These are phyloP conservation scores for Bacillus rossius DNA, from an alignment of 1,140 invertebrate genomes.

Conservation along the genomic window DNA sequence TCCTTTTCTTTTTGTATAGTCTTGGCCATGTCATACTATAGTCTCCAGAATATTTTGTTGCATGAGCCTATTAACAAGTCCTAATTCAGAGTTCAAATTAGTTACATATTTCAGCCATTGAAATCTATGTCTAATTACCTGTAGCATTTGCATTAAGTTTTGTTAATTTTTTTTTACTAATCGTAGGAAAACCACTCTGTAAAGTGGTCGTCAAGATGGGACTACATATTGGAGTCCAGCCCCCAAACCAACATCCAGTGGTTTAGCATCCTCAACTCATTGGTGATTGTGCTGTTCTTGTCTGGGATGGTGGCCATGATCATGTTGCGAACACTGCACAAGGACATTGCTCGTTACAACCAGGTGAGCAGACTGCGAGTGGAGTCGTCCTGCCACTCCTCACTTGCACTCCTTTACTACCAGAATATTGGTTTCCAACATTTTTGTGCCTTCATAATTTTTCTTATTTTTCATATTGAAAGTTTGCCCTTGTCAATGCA, in stretches of 20 bases:
- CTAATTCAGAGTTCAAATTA: too few relatives aligned
- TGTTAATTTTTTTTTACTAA: constrained; percentile 12
- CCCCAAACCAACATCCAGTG: constrained; percentile 98
- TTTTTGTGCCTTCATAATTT: background rate
- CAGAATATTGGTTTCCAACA: background rate
- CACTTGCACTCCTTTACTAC: background rate
- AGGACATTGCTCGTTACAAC: constrained; percentile 98
- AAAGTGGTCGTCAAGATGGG: constrained; percentile 99
- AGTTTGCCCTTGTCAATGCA: background rate
- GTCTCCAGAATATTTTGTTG: too few relatives aligned
- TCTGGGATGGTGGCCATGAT: constrained; percentile 99
- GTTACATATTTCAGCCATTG: too few relatives aligned
- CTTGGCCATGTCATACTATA: too few relatives aligned
- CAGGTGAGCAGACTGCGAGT: constrained; percentile 54
- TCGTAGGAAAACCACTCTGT: constrained; percentile 69
- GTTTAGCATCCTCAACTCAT: constrained; percentile 91
- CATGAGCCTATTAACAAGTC: too few relatives aligned
- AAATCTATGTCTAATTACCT: too few relatives aligned
- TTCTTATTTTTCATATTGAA: background rate
- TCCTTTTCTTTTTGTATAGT: too few relatives aligned
- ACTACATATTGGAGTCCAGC: constrained; percentile 98
- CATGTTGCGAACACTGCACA: constrained; percentile 91
- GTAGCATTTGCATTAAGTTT: too few relatives aligned
- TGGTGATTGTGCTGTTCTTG: constrained; percentile 83
- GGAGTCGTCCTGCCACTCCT: background rate